Evolutionary conservation across 2,797 vertebrate species (phyloP), one percentile per base, ranked within the genome.

Genomic region (Allobates femoralis): DNA sequence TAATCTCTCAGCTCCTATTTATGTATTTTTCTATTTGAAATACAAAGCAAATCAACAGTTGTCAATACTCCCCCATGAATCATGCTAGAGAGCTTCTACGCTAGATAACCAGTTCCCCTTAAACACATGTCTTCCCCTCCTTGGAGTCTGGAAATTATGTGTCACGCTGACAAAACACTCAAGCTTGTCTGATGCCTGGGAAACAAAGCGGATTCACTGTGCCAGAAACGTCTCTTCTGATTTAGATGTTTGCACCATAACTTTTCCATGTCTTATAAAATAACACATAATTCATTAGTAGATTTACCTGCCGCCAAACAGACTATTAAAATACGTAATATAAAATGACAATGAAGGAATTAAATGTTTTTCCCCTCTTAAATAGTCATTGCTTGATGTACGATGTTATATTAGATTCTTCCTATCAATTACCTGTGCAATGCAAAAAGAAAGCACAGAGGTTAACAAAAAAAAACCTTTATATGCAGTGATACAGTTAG

Each of bases 81-180:
- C 62, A 78, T 78, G 50, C 56, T 0, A 0, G 16, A 75, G 50
- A 76, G 58, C 32, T 82, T 80, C 81, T 56, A 84, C 77, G 58
- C 69, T 85, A 56, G 77, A 88, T 84, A 81, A 84, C 76, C 77
- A 88, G 77, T 23, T 88, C 69, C 77, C 67, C 69, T 81, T 84
- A 84, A 88, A 85, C 86, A 81, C 77, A 76, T 58, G 58, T 64
- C 64, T 88, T 28, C 32, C 0, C 0, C 41, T 84, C 81, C 64
- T 26, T 51, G 62, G 53, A 64, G 14, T 87, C 11, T 74, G 19
- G 55, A 81, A 84, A 84, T 84, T n/a, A 85, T 76, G 60, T 79
- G 50, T 79, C 79, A 79, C 46, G 53, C 34, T 85, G 83, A 87
- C 41, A 80, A 85, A 71, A 81, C 86, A 87, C 58, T 66, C 34